Base-by-base conservation (phyloP, 2,113 vertebrate species). In the Mixornis gularis region DNA sequence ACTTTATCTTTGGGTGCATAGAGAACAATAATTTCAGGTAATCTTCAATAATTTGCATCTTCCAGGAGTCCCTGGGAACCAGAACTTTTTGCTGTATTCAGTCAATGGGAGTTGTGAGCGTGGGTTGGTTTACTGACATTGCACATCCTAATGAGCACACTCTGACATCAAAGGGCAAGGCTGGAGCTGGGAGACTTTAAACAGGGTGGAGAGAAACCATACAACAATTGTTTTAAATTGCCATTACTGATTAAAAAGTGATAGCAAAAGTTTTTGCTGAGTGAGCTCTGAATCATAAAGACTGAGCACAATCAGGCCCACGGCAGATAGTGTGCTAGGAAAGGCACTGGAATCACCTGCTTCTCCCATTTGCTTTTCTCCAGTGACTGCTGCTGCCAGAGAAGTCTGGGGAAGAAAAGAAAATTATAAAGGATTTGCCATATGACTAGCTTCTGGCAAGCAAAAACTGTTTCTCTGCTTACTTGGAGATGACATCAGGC, bases 111-210 rank as follows among this genome's bases (percentile, higher is more conserved):
- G 96, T 91, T 92, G 97, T 87, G 96, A 74, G 86, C 90, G 72
- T 68, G 89, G 97, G 97, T 98, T 96, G 40, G 85, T 95, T 98
- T 98, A 95, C 97, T 90, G 93, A 96, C 95, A 91, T 81, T 97
- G 97, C 96, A 98, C 98, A 98, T 97, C 97, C 97, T 71, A 93
- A 92, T 96, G 97, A 98, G 95, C 97, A 96, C 95, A 52, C 86
- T 48, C 92, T 17, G 59, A 93, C 97, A 98, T 98, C 97, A 98
- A 98, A 98, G 87, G 69, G 34, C 52, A 59, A 36, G 62, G 29
- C 36, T 56, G 49, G 72, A 32, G 36, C 56, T 87, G 95, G 93
- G 95, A 73, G 94, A 94, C 96, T 97, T 97, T 93, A 96, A 95
- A 97, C 95, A 95, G 95, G 82, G 92, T 72, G 95, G 82, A 93